Evolutionary conservation across 2,113 vertebrate genomes (phyloP), one percentile per base, ranked within the genome.

Genomic region (Odobenus rosmarus): DNA sequence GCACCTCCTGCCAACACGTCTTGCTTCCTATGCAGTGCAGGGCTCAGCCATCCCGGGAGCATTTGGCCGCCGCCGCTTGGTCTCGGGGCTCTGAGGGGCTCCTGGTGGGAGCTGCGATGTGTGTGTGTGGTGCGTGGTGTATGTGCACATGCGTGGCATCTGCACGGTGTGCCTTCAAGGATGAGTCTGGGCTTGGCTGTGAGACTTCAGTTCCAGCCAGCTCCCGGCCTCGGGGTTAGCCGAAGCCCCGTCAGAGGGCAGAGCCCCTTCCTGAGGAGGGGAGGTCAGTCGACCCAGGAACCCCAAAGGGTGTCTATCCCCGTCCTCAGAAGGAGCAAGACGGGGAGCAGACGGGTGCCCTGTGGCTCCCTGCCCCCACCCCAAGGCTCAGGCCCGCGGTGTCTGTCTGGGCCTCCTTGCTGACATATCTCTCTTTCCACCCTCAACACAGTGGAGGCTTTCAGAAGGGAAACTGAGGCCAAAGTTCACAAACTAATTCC

Each of bases 1-100:
- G 94, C 96, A 97, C 94, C 94, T 97, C 93, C 85, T 33, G 90
- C 42, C 87, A 93, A 86, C 89, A 92, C 82, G 28, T 95, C 64
- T 46, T 31, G 94, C 96, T 96, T 94, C 96, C 97, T 97, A 88
- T 82, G 74, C 87, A 13, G 49, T 7, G 74, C 81, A 81, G 5
- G 36, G 76, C 61, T n/a, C 61, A 86, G 91, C 86, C n/a, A 39
- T 33, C 82, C 92, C 24, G 7, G 1, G 39, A 89, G 97, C 97
- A 97, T 98, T 91, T 98, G 98, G 93, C 85, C 2, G 28, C 72
- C 72, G 53, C 64, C 21, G 64, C 93, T 83, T 69, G 84, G 64
- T 67, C 55, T 80, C 67, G 33, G 46, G 61, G 79, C 42, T 86
- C 33, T 4, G 51, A 57, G 62, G 84, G 62, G 80, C 16, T 95